A percentile compares a stretch with the other conserved stretches of the same genome.
Evolutionary conservation across 2,113 vertebrate genomes (phyloP).

Genomic region (Cyprinodon brontotheroides): DNA sequence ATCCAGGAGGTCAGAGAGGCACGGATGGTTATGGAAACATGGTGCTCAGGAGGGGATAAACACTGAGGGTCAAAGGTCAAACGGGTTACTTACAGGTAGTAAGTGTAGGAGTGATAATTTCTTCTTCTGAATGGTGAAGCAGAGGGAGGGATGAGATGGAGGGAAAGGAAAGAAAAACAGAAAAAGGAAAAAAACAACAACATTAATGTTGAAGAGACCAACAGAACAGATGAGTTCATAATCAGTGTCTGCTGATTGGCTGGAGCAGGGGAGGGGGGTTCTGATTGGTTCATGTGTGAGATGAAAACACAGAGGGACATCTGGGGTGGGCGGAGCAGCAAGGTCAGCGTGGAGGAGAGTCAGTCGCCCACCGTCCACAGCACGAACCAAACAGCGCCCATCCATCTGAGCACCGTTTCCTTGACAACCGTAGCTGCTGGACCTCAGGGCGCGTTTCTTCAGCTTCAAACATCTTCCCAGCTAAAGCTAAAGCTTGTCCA

Average conservation of each 20-base stretch:
- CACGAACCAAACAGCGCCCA: no score
- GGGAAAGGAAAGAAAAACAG: constrained; percentile 61
- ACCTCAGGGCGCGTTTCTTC: neutral
- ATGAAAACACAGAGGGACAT: neutral
- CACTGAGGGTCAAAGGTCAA: constrained; percentile 48
- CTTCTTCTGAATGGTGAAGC: constrained; percentile 62
- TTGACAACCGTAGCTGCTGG: neutral
- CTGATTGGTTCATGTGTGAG: constrained; percentile 15
- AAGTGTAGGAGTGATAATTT: constrained; percentile 72
- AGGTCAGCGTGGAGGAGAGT: no score
- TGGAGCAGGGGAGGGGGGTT: neutral
- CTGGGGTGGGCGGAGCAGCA: no score
- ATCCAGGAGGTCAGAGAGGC: no score
- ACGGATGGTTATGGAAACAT: neutral
- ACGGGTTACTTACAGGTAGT: constrained; percentile 71
- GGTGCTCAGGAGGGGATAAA: neutral
- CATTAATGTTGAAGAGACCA: constrained; percentile 59
- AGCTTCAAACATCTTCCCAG: no score
- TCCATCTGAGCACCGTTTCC: no score
- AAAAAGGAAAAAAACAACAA: constrained; percentile 55
- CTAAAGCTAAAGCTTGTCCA: no score
- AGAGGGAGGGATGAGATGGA: constrained; percentile 51
- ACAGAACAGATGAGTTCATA: constrained; percentile 44
- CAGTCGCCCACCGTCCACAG: no score
- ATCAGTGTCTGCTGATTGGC: constrained; percentile 26